Base-by-base conservation (phyloP, 2,888 invertebrate species). In the Dryocosmus kuriphilus region DNA sequence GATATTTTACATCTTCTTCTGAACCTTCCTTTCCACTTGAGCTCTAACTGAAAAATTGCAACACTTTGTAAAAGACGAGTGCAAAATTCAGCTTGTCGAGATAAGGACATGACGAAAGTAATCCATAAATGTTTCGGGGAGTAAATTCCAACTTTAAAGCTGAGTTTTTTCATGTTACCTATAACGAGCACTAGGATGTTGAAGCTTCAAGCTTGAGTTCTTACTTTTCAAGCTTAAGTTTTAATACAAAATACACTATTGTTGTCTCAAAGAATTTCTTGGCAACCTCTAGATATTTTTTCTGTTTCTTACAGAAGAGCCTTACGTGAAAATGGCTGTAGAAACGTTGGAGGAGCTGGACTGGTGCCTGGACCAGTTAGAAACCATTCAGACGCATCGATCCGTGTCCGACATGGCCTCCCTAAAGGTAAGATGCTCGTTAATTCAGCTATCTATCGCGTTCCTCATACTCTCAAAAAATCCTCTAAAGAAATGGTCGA, bases 341-440 rank as follows among this genome's bases (percentile, higher is more conserved):
- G 98, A 99, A 92, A 99, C 99, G 65, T 96, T 99, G 93, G 99
- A 99, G 92, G 99, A 99, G 93, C 94, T 99, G 92, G 99, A 99
- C 93, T 99, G 99, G 99, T 99, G 99, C 92, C 94, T 99, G 93
- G 99, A 99, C 93, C 99, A 99, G 94, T 93, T 99, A 93, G 99
- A 99, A 94, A 99, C 98, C 85, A 99, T 99, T 92, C 99, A 99
- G 94, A 99, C 99, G 81, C 99, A 99, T 93, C 96, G 99, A 91
- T 99, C 98, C 89, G 99, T 99, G 88, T 98, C 98, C 83, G 99
- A 99, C 92, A 99, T 99, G 99, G 99, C 99, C 90, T 98, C 99
- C 86, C 96, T 98, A 90, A 99, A 99, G 97, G 99, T 99, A 93
- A 92, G 86, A 84, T 24, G 38, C 30, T 73, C 27, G 30, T 51